phyloP scores from a whole-genome alignment of 2,888 invertebrate genomes.

The Nymphalis c-album region DNA sequence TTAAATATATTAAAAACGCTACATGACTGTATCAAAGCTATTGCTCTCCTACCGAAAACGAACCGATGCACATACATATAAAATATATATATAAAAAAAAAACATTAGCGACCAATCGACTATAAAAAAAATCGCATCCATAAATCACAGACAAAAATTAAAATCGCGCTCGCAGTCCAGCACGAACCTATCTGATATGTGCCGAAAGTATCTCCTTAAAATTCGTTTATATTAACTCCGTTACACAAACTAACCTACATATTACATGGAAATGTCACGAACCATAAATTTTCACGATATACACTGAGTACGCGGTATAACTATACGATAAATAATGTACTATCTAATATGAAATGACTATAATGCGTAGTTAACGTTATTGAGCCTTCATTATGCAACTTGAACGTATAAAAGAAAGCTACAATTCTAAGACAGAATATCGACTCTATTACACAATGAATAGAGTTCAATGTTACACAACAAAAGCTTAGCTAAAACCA shows the following conservation, averaged over 20 bases:
- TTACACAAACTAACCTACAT: constrained; percentile 51
- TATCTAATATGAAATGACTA: constrained; percentile 66
- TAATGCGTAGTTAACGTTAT: constrained; percentile 53
- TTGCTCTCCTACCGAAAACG: constrained; percentile 39
- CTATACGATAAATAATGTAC: constrained; percentile 55
- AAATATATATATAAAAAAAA: constrained; percentile 41
- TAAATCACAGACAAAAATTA: constrained; percentile 71
- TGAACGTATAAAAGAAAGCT: constrained; percentile 17
- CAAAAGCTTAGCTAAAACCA: constrained; percentile 59
- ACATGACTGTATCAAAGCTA: constrained; percentile 39
- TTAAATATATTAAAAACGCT: constrained; percentile 32
- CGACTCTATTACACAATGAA: constrained; percentile 30
- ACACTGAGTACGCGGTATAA: constrained; percentile 66
- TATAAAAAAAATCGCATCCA: constrained; percentile 60
- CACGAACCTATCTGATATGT: constrained; percentile 70
- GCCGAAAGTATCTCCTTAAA: constrained; percentile 48
- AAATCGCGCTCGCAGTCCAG: constrained; percentile 54
- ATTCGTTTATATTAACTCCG: constrained; percentile 45
- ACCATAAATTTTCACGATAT: constrained; percentile 66
- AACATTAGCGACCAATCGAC: constrained; percentile 38
- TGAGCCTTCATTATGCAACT: constrained; percentile 60
- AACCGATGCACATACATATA: constrained; percentile 40
- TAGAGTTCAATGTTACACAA: constrained; percentile 63
- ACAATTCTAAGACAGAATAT: constrained; percentile 25
- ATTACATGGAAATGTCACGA: constrained; percentile 74